These are phyloP conservation scores for Halictus ligatus DNA, from an alignment of 2,888 invertebrate genomes.

Conservation along the genomic window DNA sequence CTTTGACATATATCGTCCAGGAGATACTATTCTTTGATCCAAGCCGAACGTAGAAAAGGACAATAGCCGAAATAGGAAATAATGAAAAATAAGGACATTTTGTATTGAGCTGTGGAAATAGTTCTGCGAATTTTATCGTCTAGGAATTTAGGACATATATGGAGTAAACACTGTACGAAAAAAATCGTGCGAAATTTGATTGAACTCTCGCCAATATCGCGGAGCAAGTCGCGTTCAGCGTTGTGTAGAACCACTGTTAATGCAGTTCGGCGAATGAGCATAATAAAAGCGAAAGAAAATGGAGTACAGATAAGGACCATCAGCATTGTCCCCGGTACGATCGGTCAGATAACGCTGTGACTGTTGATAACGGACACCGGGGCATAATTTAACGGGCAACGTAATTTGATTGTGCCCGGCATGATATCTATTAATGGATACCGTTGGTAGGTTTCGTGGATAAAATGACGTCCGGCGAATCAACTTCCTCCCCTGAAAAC, in stretches of 20 bases:
- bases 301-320: not conserved
- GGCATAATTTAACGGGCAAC: not conserved
- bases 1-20: no score
- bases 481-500: conserved; percentile 26
- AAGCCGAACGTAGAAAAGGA: no score
- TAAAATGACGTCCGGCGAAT: conserved; percentile 21
- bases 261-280: not conserved
- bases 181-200: no score
- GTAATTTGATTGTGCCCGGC: conserved; percentile 29
- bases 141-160: no score
- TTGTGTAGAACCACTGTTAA: not conserved
- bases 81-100: no score
- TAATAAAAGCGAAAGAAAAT: not conserved
- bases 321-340: not conserved
- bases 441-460: conserved; percentile 13
- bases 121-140: no score
- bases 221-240: not conserved
- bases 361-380: not conserved
- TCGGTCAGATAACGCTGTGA: not conserved
- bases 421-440: conserved; percentile 32
- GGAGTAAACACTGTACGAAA: no score
- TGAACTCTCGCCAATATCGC: not conserved
- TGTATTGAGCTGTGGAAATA: no score
- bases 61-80: no score
- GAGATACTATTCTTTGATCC: no score